Evolutionary conservation across 2,113 vertebrate species (phyloP).

Genomic region (Oceanodroma tethys): DNA sequence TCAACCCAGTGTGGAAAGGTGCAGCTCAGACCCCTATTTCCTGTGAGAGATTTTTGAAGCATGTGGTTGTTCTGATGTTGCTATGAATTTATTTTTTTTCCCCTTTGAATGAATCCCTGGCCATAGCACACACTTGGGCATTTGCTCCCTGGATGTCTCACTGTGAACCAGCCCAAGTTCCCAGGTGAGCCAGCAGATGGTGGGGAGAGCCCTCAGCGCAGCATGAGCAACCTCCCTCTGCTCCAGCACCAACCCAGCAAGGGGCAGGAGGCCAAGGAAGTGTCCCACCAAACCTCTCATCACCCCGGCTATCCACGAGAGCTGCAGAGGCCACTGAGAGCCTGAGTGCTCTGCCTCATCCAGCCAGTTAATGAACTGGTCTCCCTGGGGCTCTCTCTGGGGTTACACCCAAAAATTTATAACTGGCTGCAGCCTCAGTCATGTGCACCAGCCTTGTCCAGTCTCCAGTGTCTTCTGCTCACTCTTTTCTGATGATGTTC

Average conservation of each 20-base stretch:
- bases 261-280: background rate
- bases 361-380: background rate
- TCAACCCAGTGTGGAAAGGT: background rate
- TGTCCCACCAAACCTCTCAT: background rate
- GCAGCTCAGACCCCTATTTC: background rate
- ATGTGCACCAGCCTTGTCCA: background rate
- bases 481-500: background rate
- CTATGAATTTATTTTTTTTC: background rate
- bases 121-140: background rate
- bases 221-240: background rate
- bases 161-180: background rate
- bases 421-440: background rate
- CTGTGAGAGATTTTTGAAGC: background rate
- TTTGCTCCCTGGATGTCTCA: background rate
- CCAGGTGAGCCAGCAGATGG: background rate
- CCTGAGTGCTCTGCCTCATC: background rate
- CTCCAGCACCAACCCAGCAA: background rate
- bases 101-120: background rate
- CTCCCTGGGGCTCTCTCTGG: background rate
- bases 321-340: background rate
- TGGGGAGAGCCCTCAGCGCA: background rate
- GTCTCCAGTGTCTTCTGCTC: background rate
- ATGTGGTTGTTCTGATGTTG: background rate
- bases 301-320: background rate
- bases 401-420: background rate